Percentiles rank a stretch among this genome's conserved stretches.
These are phyloP conservation scores for Holothuria leucospilota DNA, from an alignment of 53 echinoderm and acorn worm species.

Conservation along the genomic window DNA sequence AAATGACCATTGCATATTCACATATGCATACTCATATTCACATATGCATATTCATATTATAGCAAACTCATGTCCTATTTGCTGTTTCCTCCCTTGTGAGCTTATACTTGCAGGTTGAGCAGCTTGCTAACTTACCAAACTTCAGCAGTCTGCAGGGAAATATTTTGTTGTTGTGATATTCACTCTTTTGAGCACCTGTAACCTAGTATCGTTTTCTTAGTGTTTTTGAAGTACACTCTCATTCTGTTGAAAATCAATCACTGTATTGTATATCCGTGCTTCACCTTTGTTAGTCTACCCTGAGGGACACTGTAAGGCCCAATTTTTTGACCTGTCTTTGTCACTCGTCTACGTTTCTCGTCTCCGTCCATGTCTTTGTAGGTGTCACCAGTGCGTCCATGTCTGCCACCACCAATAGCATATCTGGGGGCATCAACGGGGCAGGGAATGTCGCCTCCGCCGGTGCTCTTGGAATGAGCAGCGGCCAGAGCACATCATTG, in stretches of 20 bases:
- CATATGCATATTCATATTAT: not conserved
- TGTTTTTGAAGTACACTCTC: too few species aligned
- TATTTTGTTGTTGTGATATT: too few species aligned
- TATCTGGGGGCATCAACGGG: conserved; percentile 11
- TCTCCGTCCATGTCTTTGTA: conserved; percentile 25
- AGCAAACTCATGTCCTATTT: not conserved
- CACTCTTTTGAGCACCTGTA: too few species aligned
- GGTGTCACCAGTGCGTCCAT: conserved; percentile 54
- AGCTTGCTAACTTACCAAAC: too few species aligned
- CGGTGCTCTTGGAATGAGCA: conserved; percentile 42
- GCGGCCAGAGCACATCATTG: conserved; percentile 39
- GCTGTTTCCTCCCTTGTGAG: too few species aligned
- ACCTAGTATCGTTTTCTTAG: too few species aligned
- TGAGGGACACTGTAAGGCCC: too few species aligned
- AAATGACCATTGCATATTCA: not conserved
- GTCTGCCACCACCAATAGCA: conserved; percentile 64
- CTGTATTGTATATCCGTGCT: too few species aligned
- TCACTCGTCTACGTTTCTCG: conserved; percentile 42
- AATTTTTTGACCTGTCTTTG: conserved; percentile 23
- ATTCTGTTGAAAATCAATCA: too few species aligned
- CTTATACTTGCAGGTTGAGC: too few species aligned
- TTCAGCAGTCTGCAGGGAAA: too few species aligned
- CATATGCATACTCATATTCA: not conserved
- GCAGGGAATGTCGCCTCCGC: conserved; percentile 59
- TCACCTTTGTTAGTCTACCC: too few species aligned